phyloP scores from a whole-genome alignment of 2,113 vertebrate species.

The Platycercus adscitus region DNA sequence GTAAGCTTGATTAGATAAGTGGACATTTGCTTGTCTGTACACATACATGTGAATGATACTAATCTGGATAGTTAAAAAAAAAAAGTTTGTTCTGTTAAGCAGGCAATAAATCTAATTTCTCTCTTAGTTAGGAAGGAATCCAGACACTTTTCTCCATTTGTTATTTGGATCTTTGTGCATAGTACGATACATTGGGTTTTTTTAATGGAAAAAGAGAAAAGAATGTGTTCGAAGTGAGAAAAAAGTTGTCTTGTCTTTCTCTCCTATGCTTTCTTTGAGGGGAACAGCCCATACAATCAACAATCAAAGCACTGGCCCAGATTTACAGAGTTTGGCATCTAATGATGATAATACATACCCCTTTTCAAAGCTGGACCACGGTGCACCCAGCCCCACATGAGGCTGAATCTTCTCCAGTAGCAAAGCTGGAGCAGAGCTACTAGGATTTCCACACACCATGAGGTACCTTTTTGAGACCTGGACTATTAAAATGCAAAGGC shows the following conservation, averaged over 20 bases:
- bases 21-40: background rate
- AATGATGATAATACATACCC: background rate
- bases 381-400: background rate
- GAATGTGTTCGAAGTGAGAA: background rate
- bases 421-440: background rate
- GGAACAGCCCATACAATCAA: background rate
- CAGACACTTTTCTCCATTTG: background rate
- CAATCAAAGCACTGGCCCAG: background rate
- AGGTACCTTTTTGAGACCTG: background rate
- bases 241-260: background rate
- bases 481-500: background rate
- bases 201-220: background rate
- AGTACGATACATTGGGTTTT: background rate
- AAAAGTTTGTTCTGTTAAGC: background rate
- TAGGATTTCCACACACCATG: background rate
- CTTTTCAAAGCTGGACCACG: background rate
- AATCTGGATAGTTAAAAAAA: background rate
- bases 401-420: background rate
- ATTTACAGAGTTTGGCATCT: background rate
- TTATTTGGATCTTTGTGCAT: background rate
- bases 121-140: background rate
- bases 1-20: background rate
- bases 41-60: background rate
- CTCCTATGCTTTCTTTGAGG: background rate
- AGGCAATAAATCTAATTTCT: background rate